These are phyloP conservation scores for Sclerodermus sp. DNA, from an alignment of 2,888 invertebrate species.

Conservation along the genomic window DNA sequence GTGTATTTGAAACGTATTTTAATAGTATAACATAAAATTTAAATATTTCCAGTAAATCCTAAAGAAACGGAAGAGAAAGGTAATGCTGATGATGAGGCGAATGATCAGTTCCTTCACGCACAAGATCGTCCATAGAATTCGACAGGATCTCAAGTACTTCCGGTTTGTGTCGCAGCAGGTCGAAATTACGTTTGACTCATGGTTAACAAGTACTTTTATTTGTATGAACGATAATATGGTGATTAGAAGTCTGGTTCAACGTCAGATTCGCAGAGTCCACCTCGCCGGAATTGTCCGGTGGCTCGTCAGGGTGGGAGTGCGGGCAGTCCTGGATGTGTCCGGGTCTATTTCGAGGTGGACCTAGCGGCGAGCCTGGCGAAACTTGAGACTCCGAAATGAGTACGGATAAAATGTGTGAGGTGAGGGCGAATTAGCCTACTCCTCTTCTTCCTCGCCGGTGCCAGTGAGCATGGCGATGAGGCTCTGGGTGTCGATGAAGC, in stretches of 20 bases:
- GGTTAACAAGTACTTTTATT: slow-evolving; percentile 48
- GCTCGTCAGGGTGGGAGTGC: no score
- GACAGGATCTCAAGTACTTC: neutral
- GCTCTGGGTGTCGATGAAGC: slow-evolving; percentile 84
- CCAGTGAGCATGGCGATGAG: slow-evolving; percentile 88
- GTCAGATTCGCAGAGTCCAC: slow-evolving; percentile 29
- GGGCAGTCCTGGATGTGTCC: slow-evolving; percentile 3
- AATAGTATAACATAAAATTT: slow-evolving; percentile 4
- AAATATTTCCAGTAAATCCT: neutral
- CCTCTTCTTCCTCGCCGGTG: slow-evolving; percentile 81
- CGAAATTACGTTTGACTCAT: slow-evolving; percentile 17
- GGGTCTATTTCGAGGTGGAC: slow-evolving; percentile 4
- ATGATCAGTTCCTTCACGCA: slow-evolving; percentile 2
- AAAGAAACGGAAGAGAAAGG: slow-evolving; percentile 1
- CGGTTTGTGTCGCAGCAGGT: neutral
- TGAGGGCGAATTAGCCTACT: slow-evolving; percentile 47
- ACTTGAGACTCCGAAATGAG: slow-evolving; percentile 29
- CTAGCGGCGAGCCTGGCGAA: slow-evolving; percentile 32
- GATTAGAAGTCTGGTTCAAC: slow-evolving; percentile 35
- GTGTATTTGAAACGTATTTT: slow-evolving; percentile 5
- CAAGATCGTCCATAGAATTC: slow-evolving; percentile 1
- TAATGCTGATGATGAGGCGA: slow-evolving; percentile 1
- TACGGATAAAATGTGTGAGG: neutral
- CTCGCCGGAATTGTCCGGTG: no score
- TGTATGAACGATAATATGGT: slow-evolving; percentile 46